Base-by-base conservation (phyloP, 2,113 vertebrate species). In the Anguilla japonica region DNA sequence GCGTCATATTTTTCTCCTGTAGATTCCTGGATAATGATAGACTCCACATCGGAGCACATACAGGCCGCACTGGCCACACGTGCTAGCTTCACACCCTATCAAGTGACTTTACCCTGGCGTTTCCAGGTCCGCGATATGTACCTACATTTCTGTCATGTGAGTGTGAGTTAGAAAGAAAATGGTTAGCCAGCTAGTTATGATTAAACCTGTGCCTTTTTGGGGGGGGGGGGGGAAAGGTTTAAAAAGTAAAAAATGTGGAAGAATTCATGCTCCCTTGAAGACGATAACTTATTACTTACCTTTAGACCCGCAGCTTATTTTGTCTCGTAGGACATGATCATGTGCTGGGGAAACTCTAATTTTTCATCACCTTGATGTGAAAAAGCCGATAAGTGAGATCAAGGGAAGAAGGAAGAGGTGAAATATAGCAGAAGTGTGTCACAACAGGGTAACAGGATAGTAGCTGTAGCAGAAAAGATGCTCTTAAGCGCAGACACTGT, bases 301-400 rank as follows among this genome's bases (percentile, higher is more conserved):
- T 81, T 81, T 81, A 81, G 80, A 81, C 40, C 80, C 26, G 41
- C 40, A 82, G 50, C 34, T 9, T 53, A 41, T 53, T 29, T 15
- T 15, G 81, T 82, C 22, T 29, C 26, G 26, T 82, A 53, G 26
- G 43, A 26, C n/a, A 16, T 82, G 34, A 34, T 53, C 18, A 34
- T 46, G 34, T 34, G 29, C 71, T n/a, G 71, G 5, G 71, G 5
- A 29, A 29, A 46, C 0, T 6, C 4, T 14, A 6, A 79, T 8
- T 5, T 6, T 79, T 94, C 91, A 91, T 93, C 89, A 90, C 85
- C 84, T 57, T 84, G 79, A 81, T 14, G 22, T 89, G 91, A 92
- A 91, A 93, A 92, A 88, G 84, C 89, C 56, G 90, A 94, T 92
- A 92, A 88, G 89, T 90, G 85, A 85, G 85, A 41, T 90, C 88